phyloP scores from a whole-genome alignment of 2,888 invertebrate genomes.

The Prosapia bicincta region DNA sequence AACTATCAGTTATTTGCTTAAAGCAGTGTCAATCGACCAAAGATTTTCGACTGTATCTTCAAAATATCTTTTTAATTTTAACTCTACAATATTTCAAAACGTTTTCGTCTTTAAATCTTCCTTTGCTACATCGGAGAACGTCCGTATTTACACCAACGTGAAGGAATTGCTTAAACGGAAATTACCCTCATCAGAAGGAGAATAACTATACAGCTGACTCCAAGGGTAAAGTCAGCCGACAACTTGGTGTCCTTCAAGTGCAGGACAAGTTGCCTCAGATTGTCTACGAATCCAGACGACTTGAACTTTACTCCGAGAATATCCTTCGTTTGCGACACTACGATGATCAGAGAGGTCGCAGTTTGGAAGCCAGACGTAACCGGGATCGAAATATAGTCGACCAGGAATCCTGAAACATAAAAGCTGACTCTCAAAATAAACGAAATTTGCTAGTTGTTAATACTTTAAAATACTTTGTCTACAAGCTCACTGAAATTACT shows the following conservation, averaged over 20 bases:
- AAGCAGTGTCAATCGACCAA: too few relatives aligned
- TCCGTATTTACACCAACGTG: constrained; percentile 64
- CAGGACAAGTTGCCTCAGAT: constrained; percentile 51
- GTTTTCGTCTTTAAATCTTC: not conserved
- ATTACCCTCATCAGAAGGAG: constrained; percentile 66
- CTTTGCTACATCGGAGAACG: not conserved
- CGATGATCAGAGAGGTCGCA: constrained; percentile 76
- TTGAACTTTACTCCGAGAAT: constrained; percentile 64
- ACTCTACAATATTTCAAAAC: not conserved
- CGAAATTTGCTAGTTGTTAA: too few relatives aligned
- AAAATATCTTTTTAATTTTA: too few relatives aligned
- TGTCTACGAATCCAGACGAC: constrained; percentile 64
- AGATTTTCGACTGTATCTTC: not conserved
- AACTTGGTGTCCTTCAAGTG: constrained; percentile 52
- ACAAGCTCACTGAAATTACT: too few relatives aligned
- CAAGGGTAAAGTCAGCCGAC: constrained; percentile 61
- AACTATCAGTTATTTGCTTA: too few relatives aligned
- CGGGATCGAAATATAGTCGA: constrained; percentile 79
- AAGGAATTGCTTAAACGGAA: too few relatives aligned
- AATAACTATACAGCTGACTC: constrained; percentile 59
- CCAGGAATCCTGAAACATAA: constrained; percentile 75
- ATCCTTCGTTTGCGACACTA: constrained; percentile 69
- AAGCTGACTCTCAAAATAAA: too few relatives aligned
- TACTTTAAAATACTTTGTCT: too few relatives aligned
- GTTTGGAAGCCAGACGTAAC: constrained; percentile 83